These are phyloP conservation scores for Pavo muticus DNA, from an alignment of 2,113 vertebrate genomes.

Conservation along the genomic window DNA sequence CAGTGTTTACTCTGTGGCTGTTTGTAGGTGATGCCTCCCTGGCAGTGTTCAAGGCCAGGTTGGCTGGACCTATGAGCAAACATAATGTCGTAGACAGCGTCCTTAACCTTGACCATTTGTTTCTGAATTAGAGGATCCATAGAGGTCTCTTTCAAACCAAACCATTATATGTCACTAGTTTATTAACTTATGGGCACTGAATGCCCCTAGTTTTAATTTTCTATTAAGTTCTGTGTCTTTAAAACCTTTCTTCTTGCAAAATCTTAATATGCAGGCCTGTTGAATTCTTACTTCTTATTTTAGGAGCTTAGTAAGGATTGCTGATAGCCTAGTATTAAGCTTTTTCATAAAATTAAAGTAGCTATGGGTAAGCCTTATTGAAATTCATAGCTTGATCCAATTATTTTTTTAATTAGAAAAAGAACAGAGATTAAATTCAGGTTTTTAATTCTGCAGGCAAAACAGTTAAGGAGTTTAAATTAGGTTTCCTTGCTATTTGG, in stretches of 20 bases:
- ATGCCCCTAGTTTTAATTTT: not conserved
- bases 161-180: not conserved
- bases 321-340: not conserved
- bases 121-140: not conserved
- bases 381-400: not conserved
- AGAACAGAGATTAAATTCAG: not conserved
- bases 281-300: not conserved
- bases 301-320: not conserved
- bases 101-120: not conserved
- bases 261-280: not conserved
- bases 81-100: not conserved
- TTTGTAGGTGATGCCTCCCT: not conserved
- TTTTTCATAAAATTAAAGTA: not conserved
- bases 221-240: not conserved
- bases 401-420: constrained; percentile 22
- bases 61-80: not conserved
- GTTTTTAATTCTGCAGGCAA: not conserved
- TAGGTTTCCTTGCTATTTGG: not conserved
- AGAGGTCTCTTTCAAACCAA: not conserved
- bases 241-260: not conserved
- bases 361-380: not conserved
- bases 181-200: not conserved
- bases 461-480: not conserved
- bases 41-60: not conserved
- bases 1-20: not conserved